Percentiles rank a stretch among this genome's conserved stretches.
Evolutionary conservation across 2,888 invertebrate species (phyloP).

Genomic region (Lasioglossum calceatum): DNA sequence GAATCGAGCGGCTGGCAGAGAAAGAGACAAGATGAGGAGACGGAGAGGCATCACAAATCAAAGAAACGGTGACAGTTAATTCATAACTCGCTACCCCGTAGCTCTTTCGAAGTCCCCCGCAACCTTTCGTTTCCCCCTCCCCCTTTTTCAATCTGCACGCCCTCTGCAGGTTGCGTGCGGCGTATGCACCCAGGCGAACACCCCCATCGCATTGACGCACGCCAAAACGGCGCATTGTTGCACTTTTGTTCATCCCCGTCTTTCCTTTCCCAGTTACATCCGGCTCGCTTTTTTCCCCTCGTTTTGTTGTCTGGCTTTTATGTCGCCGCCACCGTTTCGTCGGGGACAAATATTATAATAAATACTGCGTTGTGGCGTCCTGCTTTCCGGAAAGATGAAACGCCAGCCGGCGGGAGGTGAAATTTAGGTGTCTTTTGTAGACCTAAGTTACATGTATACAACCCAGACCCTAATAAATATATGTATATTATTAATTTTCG

Average conservation of each 20-base stretch:
- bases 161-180: slow-evolving; percentile 70
- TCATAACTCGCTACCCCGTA: slow-evolving; percentile 75
- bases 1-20: slow-evolving; percentile 19
- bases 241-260: slow-evolving; percentile 51
- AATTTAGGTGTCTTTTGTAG: no score
- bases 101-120: slow-evolving; percentile 50
- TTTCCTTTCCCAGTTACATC: slow-evolving; percentile 29
- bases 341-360: slow-evolving; percentile 17
- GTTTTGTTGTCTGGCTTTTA: neutral
- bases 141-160: slow-evolving; percentile 73
- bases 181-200: slow-evolving; percentile 63
- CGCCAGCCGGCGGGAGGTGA: no score
- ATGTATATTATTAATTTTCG: no score
- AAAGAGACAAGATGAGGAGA: slow-evolving; percentile 29
- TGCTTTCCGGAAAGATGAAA: neutral
- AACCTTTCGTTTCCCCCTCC: slow-evolving; percentile 41
- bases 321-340: slow-evolving; percentile 7
- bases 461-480: neutral
- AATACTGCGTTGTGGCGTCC: neutral
- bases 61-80: slow-evolving; percentile 78
- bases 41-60: slow-evolving; percentile 74
- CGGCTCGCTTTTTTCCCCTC: neutral
- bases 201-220: slow-evolving; percentile 39
- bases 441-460: no score
- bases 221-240: slow-evolving; percentile 49